Base-by-base conservation (phyloP, 2,113 vertebrate species). In the Paramormyrops kingsleyae region DNA sequence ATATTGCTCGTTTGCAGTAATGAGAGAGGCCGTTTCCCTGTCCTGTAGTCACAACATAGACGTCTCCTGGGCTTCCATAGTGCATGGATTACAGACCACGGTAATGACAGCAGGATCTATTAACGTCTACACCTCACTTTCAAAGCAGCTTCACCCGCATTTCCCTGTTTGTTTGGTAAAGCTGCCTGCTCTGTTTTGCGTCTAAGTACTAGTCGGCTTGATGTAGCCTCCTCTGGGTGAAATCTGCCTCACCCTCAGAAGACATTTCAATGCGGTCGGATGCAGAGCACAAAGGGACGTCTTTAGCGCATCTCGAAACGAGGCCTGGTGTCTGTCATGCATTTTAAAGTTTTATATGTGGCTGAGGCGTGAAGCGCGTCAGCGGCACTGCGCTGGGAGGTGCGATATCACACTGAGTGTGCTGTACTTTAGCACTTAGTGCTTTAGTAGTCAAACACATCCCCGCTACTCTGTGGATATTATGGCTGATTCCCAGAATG, bases 351-450 rank as follows among this genome's bases (percentile, higher is more conserved):
- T 35, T 59, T 87, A 87, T 53, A 56, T 62, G 52, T 5, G 35
- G 87, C 53, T 88, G 56, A 66, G 35, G 49, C 87, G 15, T 47
- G n/a, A 62, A 88, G 87, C 31, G 9, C 53, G 35, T 88, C 87
- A 88, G 87, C 17, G 0, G 35, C 21, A n/a, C 21, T 5, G 47
- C 12, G 17, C 31, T 56, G 56, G 17, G 17, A 88, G 87, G 87
- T 88, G 87, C 10, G 87, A 88, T 88, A 44, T 88, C 56, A 46
- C 87, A 88, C 53, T 62, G 52, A 44, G 87, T 88, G 56, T 53
- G 49, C 87, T 88, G 87, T 66, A 62, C 87, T 88, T 59, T 88
- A 24, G 42, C 87, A 88, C 87, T 66, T 88, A 35, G 42, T 56
- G 59, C 87, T 66, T 66, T 39, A 39, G 70, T 46, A 80, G 46